Percentiles rank a stretch among this genome's conserved stretches.
Conservation (phyloP, 2,113 vertebrate genomes). For the Boleophthalmus pectinirostris region DNA sequence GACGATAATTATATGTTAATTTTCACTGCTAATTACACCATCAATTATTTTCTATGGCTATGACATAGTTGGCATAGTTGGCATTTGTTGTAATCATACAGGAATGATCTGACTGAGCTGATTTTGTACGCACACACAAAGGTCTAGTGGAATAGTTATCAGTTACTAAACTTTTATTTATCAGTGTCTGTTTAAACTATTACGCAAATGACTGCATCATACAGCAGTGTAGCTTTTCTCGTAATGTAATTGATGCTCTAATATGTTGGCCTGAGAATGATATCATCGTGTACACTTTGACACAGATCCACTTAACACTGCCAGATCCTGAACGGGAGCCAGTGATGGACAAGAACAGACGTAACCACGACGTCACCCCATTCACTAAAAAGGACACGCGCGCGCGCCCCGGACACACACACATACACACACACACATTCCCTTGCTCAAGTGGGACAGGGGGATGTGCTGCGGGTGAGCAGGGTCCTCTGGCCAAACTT, state of each 20-base stretch:
- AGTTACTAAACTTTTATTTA: neutral
- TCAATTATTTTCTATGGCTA: no score
- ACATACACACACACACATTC: conserved; percentile 10
- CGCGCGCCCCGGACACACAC: conserved; percentile 9
- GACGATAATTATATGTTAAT: neutral
- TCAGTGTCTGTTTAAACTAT: neutral
- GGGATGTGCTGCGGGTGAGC: neutral
- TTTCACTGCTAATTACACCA: no score
- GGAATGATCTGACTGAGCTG: no score
- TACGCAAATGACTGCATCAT: neutral
- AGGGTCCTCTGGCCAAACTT: neutral
- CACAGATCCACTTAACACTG: conserved; percentile 41
- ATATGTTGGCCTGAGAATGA: neutral
- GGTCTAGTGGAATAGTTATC: neutral
- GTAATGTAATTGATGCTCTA: neutral
- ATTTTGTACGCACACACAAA: no score
- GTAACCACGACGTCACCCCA: conserved; percentile 47
- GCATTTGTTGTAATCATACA: no score
- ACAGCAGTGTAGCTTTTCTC: neutral
- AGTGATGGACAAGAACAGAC: conserved; percentile 61
- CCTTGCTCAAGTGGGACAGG: neutral
- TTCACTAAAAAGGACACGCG: conserved; percentile 31
- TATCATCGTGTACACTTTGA: conserved; percentile 13
- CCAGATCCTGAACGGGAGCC: conserved; percentile 41
- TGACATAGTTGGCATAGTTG: no score